Percentiles rank a stretch among this genome's conserved stretches.
Conservation (phyloP, 2,113 vertebrate genomes). For the Siniperca chuatsi region DNA sequence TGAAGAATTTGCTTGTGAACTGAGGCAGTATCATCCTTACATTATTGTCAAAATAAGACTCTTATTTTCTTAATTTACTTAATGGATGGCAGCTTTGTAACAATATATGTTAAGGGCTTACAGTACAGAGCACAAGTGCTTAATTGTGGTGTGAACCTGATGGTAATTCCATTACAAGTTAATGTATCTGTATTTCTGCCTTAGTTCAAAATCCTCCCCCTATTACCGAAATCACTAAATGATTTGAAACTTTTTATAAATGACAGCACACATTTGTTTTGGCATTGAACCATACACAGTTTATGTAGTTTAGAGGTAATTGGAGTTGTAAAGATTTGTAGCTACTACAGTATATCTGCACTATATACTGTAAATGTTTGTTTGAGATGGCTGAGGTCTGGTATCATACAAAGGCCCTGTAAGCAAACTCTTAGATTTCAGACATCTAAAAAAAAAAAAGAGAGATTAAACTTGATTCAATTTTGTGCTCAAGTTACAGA, state of each 20-base stretch:
- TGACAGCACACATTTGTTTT: not conserved
- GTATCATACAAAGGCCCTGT: conserved; percentile 1
- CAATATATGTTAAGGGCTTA: not conserved
- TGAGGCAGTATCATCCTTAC: not conserved
- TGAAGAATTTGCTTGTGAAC: not conserved
- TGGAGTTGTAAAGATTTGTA: not conserved
- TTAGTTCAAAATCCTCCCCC: not conserved
- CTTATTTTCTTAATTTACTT: not conserved
- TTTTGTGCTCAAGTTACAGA: conserved; percentile 60
- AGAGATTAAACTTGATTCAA: conserved; percentile 42
- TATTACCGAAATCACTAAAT: not conserved
- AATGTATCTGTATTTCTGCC: not conserved
- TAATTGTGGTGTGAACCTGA: too few relatives aligned
- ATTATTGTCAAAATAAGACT: not conserved
- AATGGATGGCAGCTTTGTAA: not conserved
- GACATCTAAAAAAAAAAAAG: conserved; percentile 27
- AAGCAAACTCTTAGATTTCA: conserved; percentile 56
- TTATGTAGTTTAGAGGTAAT: not conserved
- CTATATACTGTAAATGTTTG: conserved; percentile 16
- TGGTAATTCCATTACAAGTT: not conserved
- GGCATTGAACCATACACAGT: not conserved
- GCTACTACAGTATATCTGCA: not conserved
- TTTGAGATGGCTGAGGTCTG: conserved; percentile 34
- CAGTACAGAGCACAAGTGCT: not conserved
- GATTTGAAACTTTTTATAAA: not conserved